These are phyloP conservation scores for Ispidina picta DNA, from an alignment of 2,797 vertebrate genomes.

Conservation along the genomic window DNA sequence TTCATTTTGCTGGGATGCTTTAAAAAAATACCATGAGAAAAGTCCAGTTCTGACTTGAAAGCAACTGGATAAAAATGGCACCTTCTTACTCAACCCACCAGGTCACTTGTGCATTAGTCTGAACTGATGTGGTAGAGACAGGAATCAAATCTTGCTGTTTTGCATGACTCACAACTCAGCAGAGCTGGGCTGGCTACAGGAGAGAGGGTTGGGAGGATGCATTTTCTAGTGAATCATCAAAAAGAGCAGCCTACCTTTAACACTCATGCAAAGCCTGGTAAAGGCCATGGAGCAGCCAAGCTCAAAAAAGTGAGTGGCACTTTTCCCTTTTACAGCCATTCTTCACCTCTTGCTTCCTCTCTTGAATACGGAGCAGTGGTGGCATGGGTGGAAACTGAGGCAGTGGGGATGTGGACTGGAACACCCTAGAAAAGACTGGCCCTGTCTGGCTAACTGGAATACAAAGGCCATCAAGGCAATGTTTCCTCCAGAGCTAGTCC, in stretches of 20 bases:
- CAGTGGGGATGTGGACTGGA: neutral
- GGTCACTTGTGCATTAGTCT: neutral
- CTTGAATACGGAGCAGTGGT: neutral
- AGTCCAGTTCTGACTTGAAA: neutral
- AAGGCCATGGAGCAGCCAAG: neutral
- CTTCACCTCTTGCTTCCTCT: neutral
- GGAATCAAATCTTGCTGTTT: neutral
- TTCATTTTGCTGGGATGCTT: neutral
- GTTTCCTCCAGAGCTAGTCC: neutral
- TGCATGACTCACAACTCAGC: neutral
- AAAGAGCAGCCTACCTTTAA: neutral
- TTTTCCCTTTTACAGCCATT: accelerated
- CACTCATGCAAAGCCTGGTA: neutral
- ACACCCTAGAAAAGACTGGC: neutral
- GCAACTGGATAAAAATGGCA: neutral
- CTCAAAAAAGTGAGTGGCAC: neutral
- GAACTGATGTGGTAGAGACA: neutral
- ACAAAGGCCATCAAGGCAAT: neutral
- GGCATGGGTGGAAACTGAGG: neutral
- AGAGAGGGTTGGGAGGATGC: neutral
- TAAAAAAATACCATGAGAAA: neutral
- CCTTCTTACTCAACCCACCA: neutral
- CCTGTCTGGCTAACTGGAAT: neutral
- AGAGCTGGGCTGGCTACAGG: slow-evolving; percentile 8
- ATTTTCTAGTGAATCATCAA: neutral